Conservation (phyloP, 2,797 vertebrate species). For the Stomatorhinus walkeri region DNA sequence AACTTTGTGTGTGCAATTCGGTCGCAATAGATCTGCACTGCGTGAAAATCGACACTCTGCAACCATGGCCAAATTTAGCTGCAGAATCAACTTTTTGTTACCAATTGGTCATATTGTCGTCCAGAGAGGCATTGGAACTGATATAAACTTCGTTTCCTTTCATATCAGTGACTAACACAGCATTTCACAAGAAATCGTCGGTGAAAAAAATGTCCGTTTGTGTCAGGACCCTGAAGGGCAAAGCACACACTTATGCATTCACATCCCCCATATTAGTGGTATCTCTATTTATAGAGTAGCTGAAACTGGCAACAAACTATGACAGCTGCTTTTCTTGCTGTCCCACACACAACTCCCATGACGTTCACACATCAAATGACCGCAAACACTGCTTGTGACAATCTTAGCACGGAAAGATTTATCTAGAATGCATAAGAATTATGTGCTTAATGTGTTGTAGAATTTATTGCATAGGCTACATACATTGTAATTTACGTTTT, state of each 20-base stretch:
- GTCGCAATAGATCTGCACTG: not conserved
- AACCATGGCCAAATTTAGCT: not conserved
- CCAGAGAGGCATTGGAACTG: too few relatives aligned
- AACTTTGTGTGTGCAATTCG: not conserved
- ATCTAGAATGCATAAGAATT: not conserved
- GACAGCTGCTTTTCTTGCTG: not conserved
- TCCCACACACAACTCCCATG: not conserved
- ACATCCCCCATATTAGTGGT: not conserved
- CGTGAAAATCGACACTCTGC: not conserved
- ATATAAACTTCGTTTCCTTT: not conserved
- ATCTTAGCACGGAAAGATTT: not conserved
- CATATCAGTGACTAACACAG: not conserved
- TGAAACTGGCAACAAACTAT: not conserved
- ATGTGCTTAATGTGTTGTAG: not conserved
- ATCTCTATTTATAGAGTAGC: slow-evolving; percentile 2
- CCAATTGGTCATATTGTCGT: not conserved
- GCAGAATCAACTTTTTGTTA: not conserved
- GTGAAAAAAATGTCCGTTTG: not conserved
- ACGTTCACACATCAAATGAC: not conserved
- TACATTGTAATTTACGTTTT: not conserved
- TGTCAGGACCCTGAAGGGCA: not conserved
- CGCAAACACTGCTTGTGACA: not conserved
- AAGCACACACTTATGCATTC: not conserved
- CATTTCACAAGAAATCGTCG: not conserved
- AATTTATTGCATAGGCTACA: not conserved